Evolutionary conservation across 2,113 vertebrate species (phyloP).

Genomic region (Nasalis larvatus): DNA sequence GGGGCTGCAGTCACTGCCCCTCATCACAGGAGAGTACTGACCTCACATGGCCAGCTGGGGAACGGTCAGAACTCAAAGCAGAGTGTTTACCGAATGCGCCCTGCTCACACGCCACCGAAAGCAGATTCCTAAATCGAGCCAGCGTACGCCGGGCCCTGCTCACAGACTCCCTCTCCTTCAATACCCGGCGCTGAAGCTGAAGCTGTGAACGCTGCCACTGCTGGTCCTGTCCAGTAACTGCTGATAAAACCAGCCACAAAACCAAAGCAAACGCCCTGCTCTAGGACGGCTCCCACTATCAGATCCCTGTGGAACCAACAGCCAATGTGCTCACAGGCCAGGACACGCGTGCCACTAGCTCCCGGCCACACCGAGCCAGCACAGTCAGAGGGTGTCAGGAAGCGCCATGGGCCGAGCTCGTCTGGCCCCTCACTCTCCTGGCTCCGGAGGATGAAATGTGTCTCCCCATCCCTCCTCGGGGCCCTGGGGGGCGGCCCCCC

Average conservation of each 20-base stretch:
- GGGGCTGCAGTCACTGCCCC: no score
- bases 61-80: no score
- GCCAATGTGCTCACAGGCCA: background rate
- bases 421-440: background rate
- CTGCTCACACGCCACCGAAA: background rate
- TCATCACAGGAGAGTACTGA: no score
- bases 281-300: background rate
- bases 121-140: background rate
- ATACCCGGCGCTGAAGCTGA: rapidly evolving
- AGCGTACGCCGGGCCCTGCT: rapidly evolving
- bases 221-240: background rate
- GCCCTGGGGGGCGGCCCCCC: no score
- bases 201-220: rapidly evolving
- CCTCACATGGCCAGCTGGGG: no score
- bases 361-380: background rate
- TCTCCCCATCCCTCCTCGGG: background rate
- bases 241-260: background rate
- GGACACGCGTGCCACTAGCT: background rate
- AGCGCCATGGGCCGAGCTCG: background rate
- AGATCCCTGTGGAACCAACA: background rate
- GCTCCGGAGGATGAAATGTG: background rate
- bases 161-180: background rate
- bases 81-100: no score
- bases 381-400: background rate
- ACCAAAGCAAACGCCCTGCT: background rate